Evolutionary conservation across 2,113 vertebrate genomes (phyloP).

Genomic region (Sarotherodon lohbergeri): DNA sequence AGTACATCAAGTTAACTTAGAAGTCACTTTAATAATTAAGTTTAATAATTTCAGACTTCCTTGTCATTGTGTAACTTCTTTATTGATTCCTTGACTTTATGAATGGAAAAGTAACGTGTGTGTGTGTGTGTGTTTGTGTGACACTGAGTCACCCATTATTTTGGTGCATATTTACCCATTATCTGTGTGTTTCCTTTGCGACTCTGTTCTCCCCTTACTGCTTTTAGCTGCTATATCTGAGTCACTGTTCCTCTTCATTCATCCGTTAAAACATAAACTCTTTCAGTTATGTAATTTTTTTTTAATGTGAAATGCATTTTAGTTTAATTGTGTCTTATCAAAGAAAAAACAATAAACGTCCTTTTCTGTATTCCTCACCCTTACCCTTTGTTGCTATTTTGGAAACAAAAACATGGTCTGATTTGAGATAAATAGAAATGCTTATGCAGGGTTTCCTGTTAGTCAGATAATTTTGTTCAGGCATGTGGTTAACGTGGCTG

Average conservation of each 20-base stretch:
- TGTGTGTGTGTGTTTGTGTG: neutral
- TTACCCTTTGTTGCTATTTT: neutral
- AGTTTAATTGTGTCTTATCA: neutral
- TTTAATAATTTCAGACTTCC: neutral
- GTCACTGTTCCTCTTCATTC: neutral
- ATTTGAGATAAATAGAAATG: neutral
- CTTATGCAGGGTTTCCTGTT: neutral
- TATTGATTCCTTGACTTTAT: neutral
- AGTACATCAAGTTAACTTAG: neutral
- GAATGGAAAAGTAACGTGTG: neutral
- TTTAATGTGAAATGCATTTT: neutral
- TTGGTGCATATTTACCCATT: neutral
- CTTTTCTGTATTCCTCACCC: neutral
- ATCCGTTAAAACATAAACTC: neutral
- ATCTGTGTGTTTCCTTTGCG: neutral
- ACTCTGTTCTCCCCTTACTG: neutral
- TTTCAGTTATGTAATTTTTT: neutral
- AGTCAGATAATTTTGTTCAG: neutral
- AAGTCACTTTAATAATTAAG: neutral
- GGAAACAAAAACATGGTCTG: neutral
- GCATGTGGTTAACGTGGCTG: neutral
- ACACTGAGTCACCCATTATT: neutral
- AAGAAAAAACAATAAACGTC: accelerated
- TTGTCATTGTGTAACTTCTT: neutral
- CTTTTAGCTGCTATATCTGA: neutral